Evolutionary conservation across 2,888 invertebrate genomes (phyloP), one percentile per base, ranked within the genome.

Genomic region (Napeogenes inachia): DNA sequence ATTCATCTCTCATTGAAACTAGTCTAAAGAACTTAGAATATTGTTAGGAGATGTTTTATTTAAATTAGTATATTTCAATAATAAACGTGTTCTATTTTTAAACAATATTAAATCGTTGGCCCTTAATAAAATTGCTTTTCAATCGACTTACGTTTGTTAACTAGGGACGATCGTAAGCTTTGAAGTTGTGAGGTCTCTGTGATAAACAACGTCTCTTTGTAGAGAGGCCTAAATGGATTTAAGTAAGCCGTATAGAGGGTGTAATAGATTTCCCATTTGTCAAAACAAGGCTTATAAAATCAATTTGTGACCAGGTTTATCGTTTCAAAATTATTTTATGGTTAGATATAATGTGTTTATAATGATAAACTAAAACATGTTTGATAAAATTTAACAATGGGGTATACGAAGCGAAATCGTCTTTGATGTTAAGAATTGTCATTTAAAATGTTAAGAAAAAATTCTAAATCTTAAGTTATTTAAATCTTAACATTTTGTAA

Each of bases 251-350:
- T 4, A 13, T n/a, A 8, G 30, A 57, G 54, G 45, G 32, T 32
- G 68, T 76, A 77, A 81, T 77, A 77, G 75, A 76, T 76, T 76
- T 77, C 75, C 75, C 78, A 78, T 83, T 81, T 81, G 78, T 78
- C 79, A 76, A 79, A 82, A 82, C 77, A 75, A 71, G 74, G 72
- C 75, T 70, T 65, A 62, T 66, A 64, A 60, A 71, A 73, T 73
- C 66, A 69, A 69, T 72, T 68, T 56, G 47, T 30, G 30, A 3
- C 4, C 10, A 50, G 30, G 8, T 50, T 42, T 50, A 50, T 30
- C n/a, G 5, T 50, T 50, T 50, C 10, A 30, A 30, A 30, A 42
- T 30, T 30, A 30, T 50, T 50, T 50, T 10, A 50, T 10, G 4
- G 10, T 50, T 30, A 50, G 4, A 8, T 10, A 4, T 12, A 50